Conservation (phyloP, 2,113 vertebrate species). For the Daboia siamensis region DNA sequence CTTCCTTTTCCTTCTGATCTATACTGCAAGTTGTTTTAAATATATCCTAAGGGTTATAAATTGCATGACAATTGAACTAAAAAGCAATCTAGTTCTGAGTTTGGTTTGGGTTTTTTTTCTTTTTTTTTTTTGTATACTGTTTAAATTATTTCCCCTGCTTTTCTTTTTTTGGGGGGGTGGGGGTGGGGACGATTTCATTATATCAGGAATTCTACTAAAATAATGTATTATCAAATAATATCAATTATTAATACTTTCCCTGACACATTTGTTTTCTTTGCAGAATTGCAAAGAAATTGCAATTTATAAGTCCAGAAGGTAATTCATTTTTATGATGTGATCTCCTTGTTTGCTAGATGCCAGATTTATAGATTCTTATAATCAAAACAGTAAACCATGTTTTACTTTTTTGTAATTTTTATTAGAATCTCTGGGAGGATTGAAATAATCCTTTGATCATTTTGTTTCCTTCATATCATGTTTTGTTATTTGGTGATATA, state of each 20-base stretch:
- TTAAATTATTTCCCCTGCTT: not conserved
- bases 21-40: slow-evolving; percentile 32
- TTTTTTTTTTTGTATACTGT: slow-evolving; percentile 33
- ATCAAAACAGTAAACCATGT: not conserved
- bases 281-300: not conserved
- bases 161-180: not conserved
- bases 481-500: not conserved
- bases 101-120: no score
- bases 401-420: not conserved
- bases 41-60: slow-evolving; percentile 23
- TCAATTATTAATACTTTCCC: not conserved
- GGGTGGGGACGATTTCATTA: not conserved
- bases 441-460: not conserved
- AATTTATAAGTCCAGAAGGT: not conserved
- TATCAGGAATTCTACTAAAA: slow-evolving; percentile 22
- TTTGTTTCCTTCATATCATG: no score
- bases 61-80: slow-evolving; percentile 44
- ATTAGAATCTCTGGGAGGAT: not conserved
- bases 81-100: slow-evolving; percentile 28
- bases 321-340: not conserved
- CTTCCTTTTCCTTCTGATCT: slow-evolving; percentile 32
- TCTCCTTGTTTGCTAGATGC: not conserved
- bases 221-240: not conserved
- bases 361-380: not conserved
- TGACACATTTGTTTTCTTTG: not conserved